Percentiles rank a stretch among this genome's conserved stretches.
These are phyloP conservation scores for Drosophila athabasca DNA, from an alignment of 1,140 invertebrate genomes.

Conservation along the genomic window DNA sequence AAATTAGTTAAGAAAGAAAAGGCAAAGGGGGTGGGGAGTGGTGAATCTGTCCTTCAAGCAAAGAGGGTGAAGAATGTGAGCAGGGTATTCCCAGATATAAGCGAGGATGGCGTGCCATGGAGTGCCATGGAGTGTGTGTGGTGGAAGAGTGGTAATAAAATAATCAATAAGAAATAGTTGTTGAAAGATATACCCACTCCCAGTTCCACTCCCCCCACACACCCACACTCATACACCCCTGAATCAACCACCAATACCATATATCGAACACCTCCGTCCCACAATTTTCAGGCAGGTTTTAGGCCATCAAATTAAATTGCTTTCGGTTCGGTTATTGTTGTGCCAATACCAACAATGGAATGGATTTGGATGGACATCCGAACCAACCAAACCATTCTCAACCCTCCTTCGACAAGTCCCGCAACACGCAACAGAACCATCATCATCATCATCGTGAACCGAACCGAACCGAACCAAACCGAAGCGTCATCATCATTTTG, in stretches of 20 bases:
- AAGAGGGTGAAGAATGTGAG: background rate
- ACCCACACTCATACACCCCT: background rate
- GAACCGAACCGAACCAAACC: background rate
- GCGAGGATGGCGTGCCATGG: background rate
- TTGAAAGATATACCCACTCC: slow-evolving; percentile 16
- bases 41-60: background rate
- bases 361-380: slow-evolving; percentile 18
- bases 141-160: slow-evolving; percentile 57
- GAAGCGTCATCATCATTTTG: slow-evolving; percentile 7
- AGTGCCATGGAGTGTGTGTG: slow-evolving; percentile 21
- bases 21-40: background rate
- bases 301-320: slow-evolving; percentile 70
- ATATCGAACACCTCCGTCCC: background rate
- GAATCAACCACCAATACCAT: slow-evolving; percentile 12
- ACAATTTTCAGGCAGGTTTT: slow-evolving; percentile 41
- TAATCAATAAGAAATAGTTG: slow-evolving; percentile 53
- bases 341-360: slow-evolving; percentile 64
- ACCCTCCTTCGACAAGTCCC: slow-evolving; percentile 58
- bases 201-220: too few relatives aligned
- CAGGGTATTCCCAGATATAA: too few relatives aligned
- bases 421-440: slow-evolving; percentile 59
- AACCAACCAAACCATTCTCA: slow-evolving; percentile 12
- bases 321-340: slow-evolving; percentile 60
- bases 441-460: slow-evolving; percentile 33
- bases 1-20: background rate